Evolutionary conservation across 1,140 invertebrate genomes (phyloP).

Genomic region (Oppia nitens): DNA sequence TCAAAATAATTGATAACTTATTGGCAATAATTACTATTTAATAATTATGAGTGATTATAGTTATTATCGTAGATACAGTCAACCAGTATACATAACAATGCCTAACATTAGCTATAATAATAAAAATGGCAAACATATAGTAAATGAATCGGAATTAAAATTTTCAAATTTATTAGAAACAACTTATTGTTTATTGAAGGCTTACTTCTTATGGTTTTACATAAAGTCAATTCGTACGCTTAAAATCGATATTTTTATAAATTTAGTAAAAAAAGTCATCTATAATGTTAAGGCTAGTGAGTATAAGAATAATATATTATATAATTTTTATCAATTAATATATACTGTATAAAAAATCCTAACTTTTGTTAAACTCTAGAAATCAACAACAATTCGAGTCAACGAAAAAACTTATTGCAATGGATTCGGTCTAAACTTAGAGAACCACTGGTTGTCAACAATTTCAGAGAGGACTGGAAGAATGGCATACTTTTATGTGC

Average conservation of each 20-base stretch:
- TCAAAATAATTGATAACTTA: too few species aligned
- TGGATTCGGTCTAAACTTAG: conserved; percentile 11
- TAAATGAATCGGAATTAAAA: conserved; percentile 1
- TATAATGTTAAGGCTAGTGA: conserved; percentile 5
- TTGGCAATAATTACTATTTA: too few species aligned
- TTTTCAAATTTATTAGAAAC: not conserved
- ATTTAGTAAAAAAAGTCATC: not conserved
- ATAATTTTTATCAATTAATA: not conserved
- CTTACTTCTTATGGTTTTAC: not conserved
- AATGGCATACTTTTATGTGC: conserved; percentile 29
- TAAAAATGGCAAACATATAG: too few species aligned
- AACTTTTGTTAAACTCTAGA: not conserved
- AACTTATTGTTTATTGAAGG: not conserved
- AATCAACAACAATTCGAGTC: not conserved
- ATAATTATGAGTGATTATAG: too few species aligned
- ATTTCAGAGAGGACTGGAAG: conserved; percentile 24
- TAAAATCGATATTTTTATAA: not conserved
- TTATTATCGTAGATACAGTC: too few species aligned
- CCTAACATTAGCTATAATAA: too few species aligned
- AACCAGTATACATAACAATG: too few species aligned
- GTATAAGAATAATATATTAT: not conserved
- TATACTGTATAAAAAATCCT: not conserved
- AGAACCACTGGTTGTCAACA: not conserved
- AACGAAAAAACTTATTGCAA: conserved; percentile 3
- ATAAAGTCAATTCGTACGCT: not conserved